These are phyloP conservation scores for Prosapia bicincta DNA, from an alignment of 2,888 invertebrate species.

Conservation along the genomic window DNA sequence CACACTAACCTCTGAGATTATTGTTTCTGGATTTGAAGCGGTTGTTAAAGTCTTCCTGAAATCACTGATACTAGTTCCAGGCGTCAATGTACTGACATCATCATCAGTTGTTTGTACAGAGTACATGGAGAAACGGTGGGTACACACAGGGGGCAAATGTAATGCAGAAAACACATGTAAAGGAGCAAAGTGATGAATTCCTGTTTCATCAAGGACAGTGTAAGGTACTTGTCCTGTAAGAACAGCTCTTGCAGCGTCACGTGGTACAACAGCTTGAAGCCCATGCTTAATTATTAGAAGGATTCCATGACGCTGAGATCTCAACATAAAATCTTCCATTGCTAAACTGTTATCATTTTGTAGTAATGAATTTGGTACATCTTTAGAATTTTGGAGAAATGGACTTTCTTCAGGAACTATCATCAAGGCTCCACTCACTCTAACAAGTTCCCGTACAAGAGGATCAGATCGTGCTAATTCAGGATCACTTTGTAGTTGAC, in stretches of 20 bases:
- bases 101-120: constrained; percentile 17
- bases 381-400: constrained; percentile 58
- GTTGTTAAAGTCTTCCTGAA: constrained; percentile 27
- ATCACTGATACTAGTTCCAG: constrained; percentile 7
- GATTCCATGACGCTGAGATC: constrained; percentile 34
- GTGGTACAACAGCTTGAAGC: constrained; percentile 70
- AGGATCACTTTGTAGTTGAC: constrained; percentile 61
- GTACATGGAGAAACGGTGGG: constrained; percentile 50
- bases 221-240: constrained; percentile 72
- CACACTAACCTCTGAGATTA: neutral
- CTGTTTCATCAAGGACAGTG: constrained; percentile 71
- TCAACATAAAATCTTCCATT: constrained; percentile 64
- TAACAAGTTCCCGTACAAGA: constrained; percentile 62
- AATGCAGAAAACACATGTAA: constrained; percentile 69
- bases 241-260: constrained; percentile 69
- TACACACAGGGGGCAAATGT: constrained; percentile 60
- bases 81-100: constrained; percentile 33
- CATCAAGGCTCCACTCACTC: constrained; percentile 69
- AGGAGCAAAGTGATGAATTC: constrained; percentile 71
- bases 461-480: constrained; percentile 66
- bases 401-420: constrained; percentile 60
- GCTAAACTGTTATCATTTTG: constrained; percentile 68
- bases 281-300: constrained; percentile 70
- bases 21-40: neutral
- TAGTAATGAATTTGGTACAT: constrained; percentile 65